phyloP scores from a whole-genome alignment of 1,140 invertebrate genomes.

The Stegodyphus mimosarum region DNA sequence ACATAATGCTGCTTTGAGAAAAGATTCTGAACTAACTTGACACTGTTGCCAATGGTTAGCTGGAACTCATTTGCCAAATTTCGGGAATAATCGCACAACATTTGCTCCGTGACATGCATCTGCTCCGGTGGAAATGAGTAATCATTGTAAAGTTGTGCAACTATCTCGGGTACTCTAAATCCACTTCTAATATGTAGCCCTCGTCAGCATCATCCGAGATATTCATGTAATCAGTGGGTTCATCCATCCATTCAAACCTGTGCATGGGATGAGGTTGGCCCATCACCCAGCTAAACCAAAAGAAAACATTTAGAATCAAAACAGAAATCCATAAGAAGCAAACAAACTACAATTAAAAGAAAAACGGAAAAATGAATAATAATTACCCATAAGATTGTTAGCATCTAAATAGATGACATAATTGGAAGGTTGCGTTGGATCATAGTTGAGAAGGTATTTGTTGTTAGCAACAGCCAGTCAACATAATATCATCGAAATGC shows the following conservation, averaged over 20 bases:
- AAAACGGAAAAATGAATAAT: no score
- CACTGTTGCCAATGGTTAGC: no score
- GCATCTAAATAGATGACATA: constrained; percentile 63
- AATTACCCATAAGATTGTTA: constrained; percentile 64
- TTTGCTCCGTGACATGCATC: background rate
- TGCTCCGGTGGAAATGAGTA: background rate
- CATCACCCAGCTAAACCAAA: background rate
- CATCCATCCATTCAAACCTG: constrained; percentile 8
- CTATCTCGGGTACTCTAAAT: background rate
- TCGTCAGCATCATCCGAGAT: background rate
- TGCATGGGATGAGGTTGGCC: background rate
- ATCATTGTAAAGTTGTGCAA: background rate
- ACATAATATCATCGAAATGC: constrained; percentile 60
- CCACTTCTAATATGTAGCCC: background rate
- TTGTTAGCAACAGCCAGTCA: constrained; percentile 64
- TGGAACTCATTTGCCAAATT: background rate
- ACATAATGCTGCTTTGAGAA: no score
- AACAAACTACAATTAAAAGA: no score
- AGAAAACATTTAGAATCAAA: no score
- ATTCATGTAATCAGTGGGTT: background rate
- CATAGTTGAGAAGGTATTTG: constrained; percentile 59
- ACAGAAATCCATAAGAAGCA: no score
- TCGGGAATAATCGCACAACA: background rate
- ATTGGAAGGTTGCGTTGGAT: constrained; percentile 29
- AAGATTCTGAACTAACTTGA: no score